Evolutionary conservation across 2,888 invertebrate species (phyloP).

Genomic region (Arctia plantaginis): DNA sequence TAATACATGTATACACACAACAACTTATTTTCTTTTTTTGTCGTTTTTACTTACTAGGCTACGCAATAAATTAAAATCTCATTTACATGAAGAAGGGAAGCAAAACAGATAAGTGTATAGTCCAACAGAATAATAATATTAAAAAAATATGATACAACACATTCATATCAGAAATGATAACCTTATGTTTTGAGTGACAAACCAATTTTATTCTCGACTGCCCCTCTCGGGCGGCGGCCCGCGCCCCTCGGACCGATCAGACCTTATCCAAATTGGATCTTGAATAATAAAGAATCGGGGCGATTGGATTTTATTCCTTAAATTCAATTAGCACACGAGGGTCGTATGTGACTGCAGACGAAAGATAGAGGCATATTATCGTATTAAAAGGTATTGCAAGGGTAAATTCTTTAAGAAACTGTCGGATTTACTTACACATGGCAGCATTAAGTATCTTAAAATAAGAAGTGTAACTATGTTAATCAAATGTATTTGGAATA

Average conservation of each 20-base stretch:
- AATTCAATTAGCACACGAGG: constrained; percentile 87
- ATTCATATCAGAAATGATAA: constrained; percentile 64
- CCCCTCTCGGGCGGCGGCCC: constrained; percentile 69
- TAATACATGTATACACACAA: background rate
- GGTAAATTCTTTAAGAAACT: constrained; percentile 66
- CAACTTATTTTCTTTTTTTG: background rate
- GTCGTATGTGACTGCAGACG: constrained; percentile 85
- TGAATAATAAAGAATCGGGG: constrained; percentile 87
- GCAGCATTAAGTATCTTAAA: constrained; percentile 30
- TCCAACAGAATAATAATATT: constrained; percentile 23
- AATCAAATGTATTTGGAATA: background rate
- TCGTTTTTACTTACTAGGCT: background rate
- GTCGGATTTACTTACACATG: constrained; percentile 42
- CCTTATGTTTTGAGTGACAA: constrained; percentile 87
- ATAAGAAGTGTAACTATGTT: background rate
- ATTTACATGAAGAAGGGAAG: constrained; percentile 6
- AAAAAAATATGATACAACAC: constrained; percentile 41
- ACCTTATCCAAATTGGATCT: constrained; percentile 88
- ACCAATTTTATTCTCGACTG: constrained; percentile 86
- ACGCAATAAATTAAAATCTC: constrained; percentile 13
- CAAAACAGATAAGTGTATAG: constrained; percentile 18
- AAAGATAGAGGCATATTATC: constrained; percentile 84
- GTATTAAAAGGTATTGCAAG: constrained; percentile 82
- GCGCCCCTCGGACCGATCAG: constrained; percentile 81
- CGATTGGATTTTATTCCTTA: constrained; percentile 88